Evolutionary conservation across 2,113 vertebrate species (phyloP).

Genomic region (Raphicerus campestris): DNA sequence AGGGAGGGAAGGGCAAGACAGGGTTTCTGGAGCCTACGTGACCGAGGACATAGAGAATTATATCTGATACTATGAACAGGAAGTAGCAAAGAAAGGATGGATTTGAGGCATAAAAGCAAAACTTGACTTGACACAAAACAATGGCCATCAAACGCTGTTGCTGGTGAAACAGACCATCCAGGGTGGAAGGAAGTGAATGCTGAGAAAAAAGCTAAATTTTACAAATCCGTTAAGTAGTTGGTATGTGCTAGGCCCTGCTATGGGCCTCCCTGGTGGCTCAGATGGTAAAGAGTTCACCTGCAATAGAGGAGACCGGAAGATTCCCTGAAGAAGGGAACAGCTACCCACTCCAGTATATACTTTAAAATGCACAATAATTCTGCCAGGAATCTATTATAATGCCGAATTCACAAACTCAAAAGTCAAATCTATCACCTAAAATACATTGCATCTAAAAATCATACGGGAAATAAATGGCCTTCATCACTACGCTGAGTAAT

Average conservation of each 20-base stretch:
- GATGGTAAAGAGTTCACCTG: background rate
- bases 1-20: background rate
- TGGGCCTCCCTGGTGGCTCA: background rate
- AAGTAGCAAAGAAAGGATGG: background rate
- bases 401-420: background rate
- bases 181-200: background rate
- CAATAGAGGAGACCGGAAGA: background rate
- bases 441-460: background rate
- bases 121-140: background rate
- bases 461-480: background rate
- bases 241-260: background rate
- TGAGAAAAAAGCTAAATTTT: background rate
- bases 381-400: background rate
- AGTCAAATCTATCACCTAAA: background rate
- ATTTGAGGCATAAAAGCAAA: background rate
- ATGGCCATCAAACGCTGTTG: background rate
- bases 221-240: background rate
- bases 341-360: background rate
- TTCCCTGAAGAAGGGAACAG: background rate
- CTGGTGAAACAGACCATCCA: background rate
- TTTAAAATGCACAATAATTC: background rate
- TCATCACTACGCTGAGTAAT: background rate
- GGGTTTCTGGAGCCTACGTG: background rate
- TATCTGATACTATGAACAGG: background rate
- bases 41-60: background rate